These are phyloP conservation scores for Caiman crocodilus DNA, from an alignment of 2,797 vertebrate genomes.

Conservation along the genomic window DNA sequence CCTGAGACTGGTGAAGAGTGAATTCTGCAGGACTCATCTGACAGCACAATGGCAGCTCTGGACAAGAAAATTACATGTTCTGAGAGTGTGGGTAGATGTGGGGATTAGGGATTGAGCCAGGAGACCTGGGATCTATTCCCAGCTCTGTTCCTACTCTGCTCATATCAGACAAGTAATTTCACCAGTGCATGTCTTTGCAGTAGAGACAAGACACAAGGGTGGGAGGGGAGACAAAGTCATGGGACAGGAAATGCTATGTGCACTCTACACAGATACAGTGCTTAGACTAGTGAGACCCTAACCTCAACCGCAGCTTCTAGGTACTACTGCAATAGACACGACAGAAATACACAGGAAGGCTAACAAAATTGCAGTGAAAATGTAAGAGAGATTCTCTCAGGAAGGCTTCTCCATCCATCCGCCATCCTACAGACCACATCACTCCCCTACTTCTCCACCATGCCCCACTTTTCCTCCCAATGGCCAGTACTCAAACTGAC, in stretches of 20 bases:
- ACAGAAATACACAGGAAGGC: accelerated
- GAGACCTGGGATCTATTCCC: not conserved
- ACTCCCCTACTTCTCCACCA: not conserved
- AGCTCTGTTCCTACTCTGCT: not conserved
- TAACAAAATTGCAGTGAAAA: not conserved
- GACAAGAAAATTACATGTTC: not conserved
- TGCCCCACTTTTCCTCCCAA: too few species aligned
- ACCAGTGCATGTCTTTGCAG: not conserved
- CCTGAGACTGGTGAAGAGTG: not conserved
- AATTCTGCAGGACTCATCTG: not conserved
- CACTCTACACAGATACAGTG: not conserved
- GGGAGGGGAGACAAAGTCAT: not conserved
- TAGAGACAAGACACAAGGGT: too few species aligned
- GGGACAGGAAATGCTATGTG: not conserved
- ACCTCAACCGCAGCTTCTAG: not conserved
- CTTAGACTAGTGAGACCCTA: not conserved
- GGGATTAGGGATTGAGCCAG: not conserved
- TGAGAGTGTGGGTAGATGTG: not conserved
- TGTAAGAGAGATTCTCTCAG: not conserved
- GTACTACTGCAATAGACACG: accelerated
- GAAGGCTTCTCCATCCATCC: not conserved
- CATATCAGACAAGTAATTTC: accelerated
- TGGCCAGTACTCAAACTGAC: not conserved
- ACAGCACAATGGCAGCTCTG: not conserved
- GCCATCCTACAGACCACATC: not conserved